Conservation (phyloP, 2,888 invertebrate species). For the Drosophila percnosoma region DNA sequence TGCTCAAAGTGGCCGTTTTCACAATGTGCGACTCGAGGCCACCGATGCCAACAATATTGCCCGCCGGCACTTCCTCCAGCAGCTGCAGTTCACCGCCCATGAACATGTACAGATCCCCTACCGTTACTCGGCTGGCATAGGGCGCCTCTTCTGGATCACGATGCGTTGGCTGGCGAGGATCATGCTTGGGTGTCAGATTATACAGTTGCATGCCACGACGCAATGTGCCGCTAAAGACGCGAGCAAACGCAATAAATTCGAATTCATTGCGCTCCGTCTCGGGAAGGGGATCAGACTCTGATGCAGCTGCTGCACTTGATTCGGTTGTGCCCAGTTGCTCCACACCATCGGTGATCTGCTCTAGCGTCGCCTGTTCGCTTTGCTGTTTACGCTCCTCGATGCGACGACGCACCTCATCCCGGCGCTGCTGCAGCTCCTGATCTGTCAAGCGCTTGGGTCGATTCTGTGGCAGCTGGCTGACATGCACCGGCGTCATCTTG, state of each 20-base stretch:
- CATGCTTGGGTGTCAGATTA: slow-evolving; percentile 94
- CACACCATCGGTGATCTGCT: slow-evolving; percentile 69
- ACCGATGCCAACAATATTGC: slow-evolving; percentile 95
- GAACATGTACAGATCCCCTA: slow-evolving; percentile 93
- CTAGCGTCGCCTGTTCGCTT: slow-evolving; percentile 59
- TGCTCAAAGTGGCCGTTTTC: slow-evolving; percentile 95
- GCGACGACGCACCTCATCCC: slow-evolving; percentile 88
- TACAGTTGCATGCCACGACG: slow-evolving; percentile 91
- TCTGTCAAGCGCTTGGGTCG: slow-evolving; percentile 90
- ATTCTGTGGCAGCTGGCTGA: slow-evolving; percentile 91
- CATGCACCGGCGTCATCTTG: slow-evolving; percentile 93
- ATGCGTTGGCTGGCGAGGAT: slow-evolving; percentile 87
- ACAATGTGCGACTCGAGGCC: slow-evolving; percentile 93
- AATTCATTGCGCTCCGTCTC: slow-evolving; percentile 84
- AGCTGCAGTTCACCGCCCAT: slow-evolving; percentile 96
- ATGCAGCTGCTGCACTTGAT: background rate
- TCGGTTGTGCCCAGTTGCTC: slow-evolving; percentile 56
- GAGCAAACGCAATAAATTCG: slow-evolving; percentile 95
- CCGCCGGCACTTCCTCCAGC: slow-evolving; percentile 92
- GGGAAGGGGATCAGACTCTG: background rate
- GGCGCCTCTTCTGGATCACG: slow-evolving; percentile 69
- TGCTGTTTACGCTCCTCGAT: slow-evolving; percentile 86
- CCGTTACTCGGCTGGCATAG: slow-evolving; percentile 84
- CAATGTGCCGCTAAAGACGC: slow-evolving; percentile 95
- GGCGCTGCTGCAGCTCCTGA: slow-evolving; percentile 89